Evolutionary conservation across 2,888 invertebrate genomes (phyloP), one percentile per base, ranked within the genome.

Genomic region (Pasiphila rectangulata): DNA sequence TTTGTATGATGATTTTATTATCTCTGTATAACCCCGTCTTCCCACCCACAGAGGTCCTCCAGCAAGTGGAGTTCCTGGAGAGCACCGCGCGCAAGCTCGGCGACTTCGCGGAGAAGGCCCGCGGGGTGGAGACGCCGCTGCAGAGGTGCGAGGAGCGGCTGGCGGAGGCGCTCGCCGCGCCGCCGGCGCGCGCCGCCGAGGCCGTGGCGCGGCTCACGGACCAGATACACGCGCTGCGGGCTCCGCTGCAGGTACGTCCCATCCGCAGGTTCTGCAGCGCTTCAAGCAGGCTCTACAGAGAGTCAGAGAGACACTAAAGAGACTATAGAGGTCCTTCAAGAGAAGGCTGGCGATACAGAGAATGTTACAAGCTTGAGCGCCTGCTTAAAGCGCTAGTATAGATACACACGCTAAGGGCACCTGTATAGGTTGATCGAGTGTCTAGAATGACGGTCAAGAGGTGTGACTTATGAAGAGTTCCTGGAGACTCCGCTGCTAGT

Each of bases 91-190:
- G 95, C 45, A 93, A 94, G 59, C 87, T 98, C 43, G 92, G 93
- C 40, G 96, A 97, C 63, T 96, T 97, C 72, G 93, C 92, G 35
- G 98, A 98, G 69, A 94, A 94, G 50, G 87, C 96, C 7, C 91
- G 96, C 23, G 96, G 95, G 44, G 90, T 97, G n/a, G 94, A 94
- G 59, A 94, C 96, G 49, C 92, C 94, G 2, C 90, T 98, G 46
- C 94, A 95, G 67, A 92, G 97, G 46, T 96, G 96, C 77, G 97
- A 98, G 82, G 97, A 98, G 81, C 93, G 95, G 54, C 69, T 88
- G 7, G 52, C 53, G 1, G 79, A 80, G 3, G 82, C 90, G 91
- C 94, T 61, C 76, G 94, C 39, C 90, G 95, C 63, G 90, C 93
- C 73, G 91, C 95, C 56, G 0, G 93, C 94, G 1, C 92, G 93